These are phyloP conservation scores for Falco biarmicus DNA, from an alignment of 2,797 vertebrate species.

Conservation along the genomic window DNA sequence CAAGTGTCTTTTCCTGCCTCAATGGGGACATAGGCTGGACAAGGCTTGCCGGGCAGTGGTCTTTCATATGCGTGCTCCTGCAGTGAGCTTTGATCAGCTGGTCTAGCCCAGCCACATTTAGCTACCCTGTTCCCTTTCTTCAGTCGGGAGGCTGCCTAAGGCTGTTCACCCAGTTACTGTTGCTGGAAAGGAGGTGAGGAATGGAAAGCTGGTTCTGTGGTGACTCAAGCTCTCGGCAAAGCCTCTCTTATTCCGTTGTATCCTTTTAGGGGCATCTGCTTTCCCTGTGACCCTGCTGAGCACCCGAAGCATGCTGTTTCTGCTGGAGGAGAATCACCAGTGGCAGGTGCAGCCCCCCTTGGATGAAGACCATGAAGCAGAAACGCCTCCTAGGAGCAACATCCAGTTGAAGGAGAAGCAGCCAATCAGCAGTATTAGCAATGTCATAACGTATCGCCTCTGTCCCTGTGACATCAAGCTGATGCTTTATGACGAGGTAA, in stretches of 20 bases:
- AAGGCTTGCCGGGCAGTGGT: not conserved
- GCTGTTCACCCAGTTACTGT: slow-evolving; percentile 9
- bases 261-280: slow-evolving; percentile 78
- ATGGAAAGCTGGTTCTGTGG: slow-evolving; percentile 33
- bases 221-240: slow-evolving; percentile 22
- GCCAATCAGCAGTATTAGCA: slow-evolving; percentile 91
- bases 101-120: not conserved
- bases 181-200: not conserved
- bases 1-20: not conserved
- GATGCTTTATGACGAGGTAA: slow-evolving; percentile 92
- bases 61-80: not conserved
- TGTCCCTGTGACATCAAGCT: slow-evolving; percentile 84
- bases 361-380: not conserved
- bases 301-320: slow-evolving; percentile 87
- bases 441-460: slow-evolving; percentile 83
- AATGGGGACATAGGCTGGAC: not conserved
- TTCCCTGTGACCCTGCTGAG: slow-evolving; percentile 87
- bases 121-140: not conserved
- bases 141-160: not conserved
- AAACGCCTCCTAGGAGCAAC: slow-evolving; percentile 42
- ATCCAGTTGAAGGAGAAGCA: slow-evolving; percentile 82
- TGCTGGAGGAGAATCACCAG: slow-evolving; percentile 86
- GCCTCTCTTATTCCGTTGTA: not conserved
- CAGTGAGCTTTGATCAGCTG: not conserved
- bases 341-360: slow-evolving; percentile 48